Evolutionary conservation across 2,113 vertebrate genomes (phyloP).

Genomic region (Anolis carolinensis): DNA sequence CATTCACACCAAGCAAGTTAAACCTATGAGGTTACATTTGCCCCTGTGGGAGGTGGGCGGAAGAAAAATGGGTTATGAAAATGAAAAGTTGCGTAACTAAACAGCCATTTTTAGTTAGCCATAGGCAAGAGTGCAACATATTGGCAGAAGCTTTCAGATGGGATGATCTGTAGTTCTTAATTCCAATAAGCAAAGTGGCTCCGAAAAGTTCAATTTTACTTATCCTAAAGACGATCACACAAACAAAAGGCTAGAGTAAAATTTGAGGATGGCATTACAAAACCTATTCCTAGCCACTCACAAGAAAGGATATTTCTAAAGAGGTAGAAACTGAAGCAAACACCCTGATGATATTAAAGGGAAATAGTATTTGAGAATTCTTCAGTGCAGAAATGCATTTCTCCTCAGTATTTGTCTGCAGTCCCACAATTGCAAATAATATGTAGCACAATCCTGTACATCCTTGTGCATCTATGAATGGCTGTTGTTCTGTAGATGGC

Average conservation of each 20-base stretch:
- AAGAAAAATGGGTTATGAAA: neutral
- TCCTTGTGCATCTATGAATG: neutral
- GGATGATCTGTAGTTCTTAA: neutral
- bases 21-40: conserved; percentile 33
- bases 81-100: neutral
- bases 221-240: neutral
- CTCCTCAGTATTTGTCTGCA: neutral
- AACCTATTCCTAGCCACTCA: neutral
- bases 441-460: neutral
- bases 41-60: conserved; percentile 54
- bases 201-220: neutral
- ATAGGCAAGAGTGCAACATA: neutral
- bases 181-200: neutral
- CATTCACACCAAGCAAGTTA: conserved; percentile 42
- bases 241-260: neutral
- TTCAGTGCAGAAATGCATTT: neutral
- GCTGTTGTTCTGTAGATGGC: neutral
- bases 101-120: neutral
- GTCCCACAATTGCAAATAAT: neutral
- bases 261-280: neutral
- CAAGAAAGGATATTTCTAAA: neutral
- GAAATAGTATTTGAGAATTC: neutral
- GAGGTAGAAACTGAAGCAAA: neutral
- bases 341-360: neutral
- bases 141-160: neutral